Evolutionary conservation across 2,797 vertebrate species (phyloP).

Genomic region (Bradypus variegatus): DNA sequence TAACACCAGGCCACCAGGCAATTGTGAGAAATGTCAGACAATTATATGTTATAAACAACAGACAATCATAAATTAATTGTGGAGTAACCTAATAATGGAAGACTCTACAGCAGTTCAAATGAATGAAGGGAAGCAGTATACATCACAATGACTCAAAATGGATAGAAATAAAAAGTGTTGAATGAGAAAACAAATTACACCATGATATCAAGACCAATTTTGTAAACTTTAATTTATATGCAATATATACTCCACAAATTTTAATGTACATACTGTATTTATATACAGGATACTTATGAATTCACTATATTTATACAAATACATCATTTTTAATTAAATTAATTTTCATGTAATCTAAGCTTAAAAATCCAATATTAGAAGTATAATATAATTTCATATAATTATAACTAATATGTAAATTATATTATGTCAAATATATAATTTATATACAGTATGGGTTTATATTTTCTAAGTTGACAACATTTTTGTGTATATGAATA

Average conservation of each 20-base stretch:
- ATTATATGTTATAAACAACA: neutral
- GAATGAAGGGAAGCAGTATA: neutral
- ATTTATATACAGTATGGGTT: neutral
- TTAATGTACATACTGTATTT: neutral
- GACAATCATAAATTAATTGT: neutral
- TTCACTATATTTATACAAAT: neutral
- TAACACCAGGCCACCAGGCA: neutral
- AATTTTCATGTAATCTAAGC: neutral
- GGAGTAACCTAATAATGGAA: neutral
- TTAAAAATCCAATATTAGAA: no score
- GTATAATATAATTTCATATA: neutral
- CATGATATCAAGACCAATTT: neutral
- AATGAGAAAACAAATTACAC: neutral
- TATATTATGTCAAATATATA: slow-evolving; percentile 13
- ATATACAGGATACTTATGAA: neutral
- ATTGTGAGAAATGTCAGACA: neutral
- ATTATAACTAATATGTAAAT: neutral
- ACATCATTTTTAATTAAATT: neutral
- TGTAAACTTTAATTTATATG: neutral
- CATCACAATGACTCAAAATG: slow-evolving; percentile 12
- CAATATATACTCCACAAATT: neutral
- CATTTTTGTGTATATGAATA: neutral
- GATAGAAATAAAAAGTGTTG: neutral
- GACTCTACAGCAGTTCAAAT: neutral
- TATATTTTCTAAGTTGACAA: neutral